Conservation (phyloP, 2,888 invertebrate genomes). For the Andrena chrysosceles region DNA sequence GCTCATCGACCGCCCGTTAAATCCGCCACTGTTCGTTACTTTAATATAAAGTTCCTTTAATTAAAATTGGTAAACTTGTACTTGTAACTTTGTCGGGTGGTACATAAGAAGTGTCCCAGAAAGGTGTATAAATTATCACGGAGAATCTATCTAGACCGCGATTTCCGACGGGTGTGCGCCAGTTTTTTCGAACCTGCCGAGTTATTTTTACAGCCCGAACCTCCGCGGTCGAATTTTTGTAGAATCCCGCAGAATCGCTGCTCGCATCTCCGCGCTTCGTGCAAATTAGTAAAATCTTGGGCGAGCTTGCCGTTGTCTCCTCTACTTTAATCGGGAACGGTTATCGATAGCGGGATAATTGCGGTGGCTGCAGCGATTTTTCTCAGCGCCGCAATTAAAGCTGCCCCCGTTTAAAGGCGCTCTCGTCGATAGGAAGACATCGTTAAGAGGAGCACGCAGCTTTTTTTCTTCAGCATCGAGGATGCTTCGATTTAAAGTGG, state of each 20-base stretch:
- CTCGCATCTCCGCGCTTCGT: constrained; percentile 2
- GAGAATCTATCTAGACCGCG: not conserved
- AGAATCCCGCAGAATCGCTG: not conserved
- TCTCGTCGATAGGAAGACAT: constrained; percentile 15
- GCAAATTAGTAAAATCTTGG: not conserved
- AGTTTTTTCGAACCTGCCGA: not conserved
- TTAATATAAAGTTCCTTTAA: too few relatives aligned
- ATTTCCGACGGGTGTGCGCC: not conserved
- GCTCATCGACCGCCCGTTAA: too few relatives aligned
- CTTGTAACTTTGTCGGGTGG: not conserved
- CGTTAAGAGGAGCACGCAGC: constrained; percentile 34
- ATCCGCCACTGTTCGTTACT: too few relatives aligned
- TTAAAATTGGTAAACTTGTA: not conserved
- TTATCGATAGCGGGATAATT: constrained; percentile 1
- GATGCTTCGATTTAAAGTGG: constrained; percentile 65
- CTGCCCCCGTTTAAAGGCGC: constrained; percentile 9
- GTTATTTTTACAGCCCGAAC: constrained; percentile 11
- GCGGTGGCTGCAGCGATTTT: not conserved
- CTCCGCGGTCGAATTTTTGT: not conserved
- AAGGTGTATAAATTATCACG: not conserved
- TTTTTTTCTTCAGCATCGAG: constrained; percentile 54
- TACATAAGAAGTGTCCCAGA: not conserved
- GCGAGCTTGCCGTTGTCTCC: too few relatives aligned
- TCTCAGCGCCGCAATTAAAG: not conserved
- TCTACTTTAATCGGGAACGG: not conserved